Percentiles rank a stretch among this genome's conserved stretches.
Evolutionary conservation across 2,797 vertebrate species (phyloP).

Genomic region (Momotus momota): DNA sequence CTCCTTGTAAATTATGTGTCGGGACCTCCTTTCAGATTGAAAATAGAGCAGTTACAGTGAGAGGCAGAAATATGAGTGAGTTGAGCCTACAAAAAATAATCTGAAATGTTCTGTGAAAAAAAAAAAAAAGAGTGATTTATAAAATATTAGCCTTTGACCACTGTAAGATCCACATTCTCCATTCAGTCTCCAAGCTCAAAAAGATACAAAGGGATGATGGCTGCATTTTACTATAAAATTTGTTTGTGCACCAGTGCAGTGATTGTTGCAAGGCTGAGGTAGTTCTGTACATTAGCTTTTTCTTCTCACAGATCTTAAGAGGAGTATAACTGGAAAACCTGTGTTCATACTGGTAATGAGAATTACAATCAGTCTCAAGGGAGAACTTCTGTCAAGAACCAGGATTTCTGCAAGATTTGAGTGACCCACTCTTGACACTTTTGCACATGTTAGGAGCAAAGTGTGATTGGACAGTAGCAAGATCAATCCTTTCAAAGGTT

Average conservation of each 20-base stretch:
- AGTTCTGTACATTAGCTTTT: not conserved
- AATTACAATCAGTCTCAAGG: not conserved
- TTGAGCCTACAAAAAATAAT: not conserved
- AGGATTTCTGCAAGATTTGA: not conserved
- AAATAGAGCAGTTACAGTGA: not conserved
- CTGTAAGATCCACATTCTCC: not conserved
- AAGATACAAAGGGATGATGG: not conserved
- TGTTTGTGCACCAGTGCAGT: not conserved
- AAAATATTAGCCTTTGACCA: not conserved
- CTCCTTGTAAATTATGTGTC: not conserved
- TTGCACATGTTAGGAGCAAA: not conserved
- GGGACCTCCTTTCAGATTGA: not conserved
- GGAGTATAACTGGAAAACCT: not conserved
- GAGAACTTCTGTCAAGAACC: not conserved
- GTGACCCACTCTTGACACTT: not conserved
- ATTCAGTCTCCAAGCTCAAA: not conserved
- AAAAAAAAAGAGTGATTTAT: not conserved
- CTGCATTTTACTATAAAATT: not conserved
- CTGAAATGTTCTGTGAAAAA: not conserved
- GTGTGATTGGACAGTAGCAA: rapidly evolving
- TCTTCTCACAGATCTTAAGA: not conserved
- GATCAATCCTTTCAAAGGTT: not conserved
- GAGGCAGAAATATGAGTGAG: not conserved
- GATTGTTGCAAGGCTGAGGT: not conserved
- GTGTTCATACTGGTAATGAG: not conserved